Conservation (phyloP, 2,113 vertebrate species). For the Amphiprion ocellaris region DNA sequence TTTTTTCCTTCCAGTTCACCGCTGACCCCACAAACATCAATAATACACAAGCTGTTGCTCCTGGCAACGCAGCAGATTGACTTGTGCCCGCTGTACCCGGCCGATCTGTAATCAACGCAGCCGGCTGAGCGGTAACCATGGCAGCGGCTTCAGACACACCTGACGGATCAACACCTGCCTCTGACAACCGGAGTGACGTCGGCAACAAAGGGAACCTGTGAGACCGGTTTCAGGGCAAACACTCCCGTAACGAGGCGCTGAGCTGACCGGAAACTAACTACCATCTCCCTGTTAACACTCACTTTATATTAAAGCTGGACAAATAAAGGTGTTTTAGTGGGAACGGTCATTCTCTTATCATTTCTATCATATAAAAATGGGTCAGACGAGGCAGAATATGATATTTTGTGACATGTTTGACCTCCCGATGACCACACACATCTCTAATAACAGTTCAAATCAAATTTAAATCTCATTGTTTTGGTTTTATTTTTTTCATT, state of each 20-base stretch:
- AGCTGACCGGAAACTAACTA: not conserved
- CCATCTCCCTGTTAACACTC: no score
- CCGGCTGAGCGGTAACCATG: slow-evolving; percentile 61
- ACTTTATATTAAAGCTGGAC: no score
- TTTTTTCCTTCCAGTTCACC: not conserved
- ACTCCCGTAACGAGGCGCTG: not conserved
- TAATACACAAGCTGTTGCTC: slow-evolving; percentile 28
- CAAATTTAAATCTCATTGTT: no score
- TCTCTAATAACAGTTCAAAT: no score
- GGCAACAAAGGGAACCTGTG: slow-evolving; percentile 18
- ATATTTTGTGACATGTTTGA: no score
- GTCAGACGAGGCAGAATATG: no score
- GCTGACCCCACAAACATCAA: slow-evolving; percentile 31
- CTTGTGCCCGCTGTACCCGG: slow-evolving; percentile 23
- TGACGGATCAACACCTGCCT: slow-evolving; percentile 70
- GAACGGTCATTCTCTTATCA: no score
- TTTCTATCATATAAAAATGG: no score
- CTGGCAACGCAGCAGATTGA: slow-evolving; percentile 44
- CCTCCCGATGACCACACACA: no score
- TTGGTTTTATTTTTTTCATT: no score
- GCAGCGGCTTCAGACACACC: slow-evolving; percentile 68
- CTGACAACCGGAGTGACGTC: slow-evolving; percentile 60
- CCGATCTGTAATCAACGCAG: slow-evolving; percentile 52
- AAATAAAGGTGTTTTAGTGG: no score
- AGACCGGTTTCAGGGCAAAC: slow-evolving; percentile 37